Percentiles rank a stretch among this genome's conserved stretches.
Conservation (phyloP, 2,113 vertebrate species). For the Prunella himalayana region DNA sequence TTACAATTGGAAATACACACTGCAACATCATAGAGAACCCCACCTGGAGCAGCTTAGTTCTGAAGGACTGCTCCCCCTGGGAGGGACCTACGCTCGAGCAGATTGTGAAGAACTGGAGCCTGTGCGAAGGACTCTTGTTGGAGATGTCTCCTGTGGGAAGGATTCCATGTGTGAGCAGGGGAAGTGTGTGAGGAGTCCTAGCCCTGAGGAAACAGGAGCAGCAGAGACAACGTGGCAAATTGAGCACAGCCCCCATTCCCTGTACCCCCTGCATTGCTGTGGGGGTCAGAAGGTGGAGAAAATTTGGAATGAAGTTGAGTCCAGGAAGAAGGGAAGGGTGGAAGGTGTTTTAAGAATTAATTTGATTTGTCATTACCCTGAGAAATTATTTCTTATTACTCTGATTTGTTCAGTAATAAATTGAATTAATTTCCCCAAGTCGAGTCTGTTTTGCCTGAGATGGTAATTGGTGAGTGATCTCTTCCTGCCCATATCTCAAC, state of each 20-base stretch:
- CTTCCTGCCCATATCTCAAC: neutral
- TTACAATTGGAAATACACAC: too few species aligned
- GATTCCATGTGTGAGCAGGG: neutral
- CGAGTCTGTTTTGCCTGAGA: neutral
- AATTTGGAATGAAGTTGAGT: neutral
- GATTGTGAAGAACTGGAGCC: neutral
- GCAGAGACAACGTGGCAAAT: neutral
- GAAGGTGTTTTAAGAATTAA: neutral
- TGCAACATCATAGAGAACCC: neutral
- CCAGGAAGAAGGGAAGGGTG: neutral
- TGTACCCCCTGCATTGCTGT: neutral
- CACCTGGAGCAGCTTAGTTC: neutral
- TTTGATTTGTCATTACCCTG: neutral
- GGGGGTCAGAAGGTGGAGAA: neutral
- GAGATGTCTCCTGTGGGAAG: neutral
- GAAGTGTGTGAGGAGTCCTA: neutral
- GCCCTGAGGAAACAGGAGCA: neutral
- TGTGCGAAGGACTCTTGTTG: neutral
- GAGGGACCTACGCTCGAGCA: rapidly evolving
- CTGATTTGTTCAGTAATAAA: neutral
- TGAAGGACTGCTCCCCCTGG: neutral
- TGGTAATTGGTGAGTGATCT: neutral
- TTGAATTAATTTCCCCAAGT: neutral
- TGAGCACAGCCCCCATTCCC: neutral
- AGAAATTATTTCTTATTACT: neutral